phyloP scores from a whole-genome alignment of 2,888 invertebrate genomes.

The Nymphalis urticae region DNA sequence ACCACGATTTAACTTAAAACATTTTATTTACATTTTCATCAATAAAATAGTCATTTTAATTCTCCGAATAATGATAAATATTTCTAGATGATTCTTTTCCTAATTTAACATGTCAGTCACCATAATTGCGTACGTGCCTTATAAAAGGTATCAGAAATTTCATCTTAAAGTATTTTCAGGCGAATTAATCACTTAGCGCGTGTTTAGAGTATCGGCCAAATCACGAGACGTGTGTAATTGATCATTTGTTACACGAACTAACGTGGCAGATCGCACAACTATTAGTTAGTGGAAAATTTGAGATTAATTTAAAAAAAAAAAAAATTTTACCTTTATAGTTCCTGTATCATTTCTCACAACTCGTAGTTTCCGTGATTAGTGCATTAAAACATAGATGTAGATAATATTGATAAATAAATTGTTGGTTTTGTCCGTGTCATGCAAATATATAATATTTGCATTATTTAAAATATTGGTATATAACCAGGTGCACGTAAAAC shows the following conservation, averaged over 20 bases:
- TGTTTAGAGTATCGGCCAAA: conserved; percentile 46
- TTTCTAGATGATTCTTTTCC: background rate
- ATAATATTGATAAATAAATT: conserved; percentile 8
- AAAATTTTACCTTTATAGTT: background rate
- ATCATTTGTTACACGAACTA: conserved; percentile 42
- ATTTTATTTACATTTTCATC: too few relatives aligned
- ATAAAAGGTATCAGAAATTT: conserved; percentile 12
- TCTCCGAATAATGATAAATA: background rate
- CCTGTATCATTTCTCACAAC: background rate
- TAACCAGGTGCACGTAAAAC: too few relatives aligned
- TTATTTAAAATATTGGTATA: too few relatives aligned
- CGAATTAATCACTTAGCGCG: conserved; percentile 35
- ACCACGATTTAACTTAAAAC: too few relatives aligned
- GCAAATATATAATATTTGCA: too few relatives aligned
- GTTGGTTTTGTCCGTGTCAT: background rate
- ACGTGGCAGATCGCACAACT: conserved; percentile 10
- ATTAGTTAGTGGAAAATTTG: conserved; percentile 6
- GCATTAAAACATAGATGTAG: too few relatives aligned
- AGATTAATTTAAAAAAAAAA: background rate
- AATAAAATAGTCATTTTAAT: too few relatives aligned
- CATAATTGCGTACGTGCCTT: conserved; percentile 25
- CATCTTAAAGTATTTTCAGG: conserved; percentile 21
- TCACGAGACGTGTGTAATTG: conserved; percentile 48
- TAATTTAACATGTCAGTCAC: conserved; percentile 9
- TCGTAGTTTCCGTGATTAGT: background rate